Percentiles rank a stretch among this genome's conserved stretches.
phyloP scores from a whole-genome alignment of 2,888 invertebrate genomes.

The Caenorhabditis virilis region DNA sequence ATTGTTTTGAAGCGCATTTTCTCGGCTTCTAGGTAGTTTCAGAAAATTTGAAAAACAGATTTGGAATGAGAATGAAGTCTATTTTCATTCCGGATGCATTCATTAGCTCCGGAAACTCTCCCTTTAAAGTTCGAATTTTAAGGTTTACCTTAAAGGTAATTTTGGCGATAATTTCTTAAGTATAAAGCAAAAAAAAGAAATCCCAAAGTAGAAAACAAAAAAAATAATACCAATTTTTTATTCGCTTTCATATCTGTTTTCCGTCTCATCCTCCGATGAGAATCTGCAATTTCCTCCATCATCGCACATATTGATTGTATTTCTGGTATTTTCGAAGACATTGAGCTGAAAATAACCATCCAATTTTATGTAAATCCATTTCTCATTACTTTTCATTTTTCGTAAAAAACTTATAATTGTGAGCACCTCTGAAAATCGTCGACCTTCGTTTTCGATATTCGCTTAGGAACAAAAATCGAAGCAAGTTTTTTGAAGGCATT shows the following conservation, averaged over 20 bases:
- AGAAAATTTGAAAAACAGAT: too few relatives aligned
- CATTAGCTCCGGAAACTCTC: too few relatives aligned
- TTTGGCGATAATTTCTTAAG: too few relatives aligned
- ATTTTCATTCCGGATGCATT: too few relatives aligned
- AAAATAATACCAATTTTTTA: constrained; percentile 26
- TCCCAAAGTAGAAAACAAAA: too few relatives aligned
- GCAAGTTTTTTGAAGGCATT: constrained; percentile 40
- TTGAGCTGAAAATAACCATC: constrained; percentile 15
- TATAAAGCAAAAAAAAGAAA: too few relatives aligned
- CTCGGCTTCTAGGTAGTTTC: too few relatives aligned
- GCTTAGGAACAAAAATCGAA: constrained; percentile 31
- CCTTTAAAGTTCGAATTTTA: background rate
- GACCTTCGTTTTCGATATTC: constrained; percentile 37
- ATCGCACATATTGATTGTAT: constrained; percentile 51
- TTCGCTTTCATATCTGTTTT: constrained; percentile 40
- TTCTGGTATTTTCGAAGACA: constrained; percentile 43
- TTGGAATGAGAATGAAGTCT: too few relatives aligned
- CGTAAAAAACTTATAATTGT: constrained; percentile 37
- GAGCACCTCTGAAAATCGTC: constrained; percentile 35
- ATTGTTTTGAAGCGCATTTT: too few relatives aligned
- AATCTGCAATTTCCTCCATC: constrained; percentile 58
- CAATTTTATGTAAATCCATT: too few relatives aligned
- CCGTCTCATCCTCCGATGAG: constrained; percentile 51
- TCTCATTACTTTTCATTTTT: too few relatives aligned
- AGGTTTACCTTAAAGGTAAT: too few relatives aligned